Evolutionary conservation across 2,797 vertebrate species (phyloP), one percentile per base, ranked within the genome.

Genomic region (Cyclopterus lumpus): DNA sequence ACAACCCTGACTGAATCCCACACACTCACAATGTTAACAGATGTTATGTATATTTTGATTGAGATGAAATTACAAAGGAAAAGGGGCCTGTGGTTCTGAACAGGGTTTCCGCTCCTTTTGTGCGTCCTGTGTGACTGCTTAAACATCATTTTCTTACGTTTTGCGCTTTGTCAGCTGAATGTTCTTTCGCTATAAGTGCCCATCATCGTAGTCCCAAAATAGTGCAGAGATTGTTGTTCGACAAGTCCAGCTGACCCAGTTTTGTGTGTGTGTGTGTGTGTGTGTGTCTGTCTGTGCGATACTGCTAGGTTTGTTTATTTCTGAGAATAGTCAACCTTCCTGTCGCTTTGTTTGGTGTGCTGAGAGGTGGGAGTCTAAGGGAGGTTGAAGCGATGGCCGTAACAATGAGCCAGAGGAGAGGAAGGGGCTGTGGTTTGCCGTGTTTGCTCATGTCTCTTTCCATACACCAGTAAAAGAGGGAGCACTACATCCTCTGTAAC

Each of bases 251-350:
- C 77, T 91, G 93, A 92, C 91, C 88, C 53, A 91, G 71, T 93
- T 91, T 85, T 28, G 58, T 18, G 60, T 73, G 71, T 64, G 48
- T 26, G 38, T 64, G 30, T 54, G 67, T 77, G 28, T 62, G 46
- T 36, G 64, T 38, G 57, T 67, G 28, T 54, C 66, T 80, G 28
- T 68, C 40, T 36, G 61, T 32, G 49, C 51, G 24, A 85, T 65
- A 53, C 68, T 84, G 62, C 82, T 71, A 79, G 76, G 76, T 90
- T 89, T 93, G 90, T 92, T 91, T 91, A 91, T 89, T 84, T 90
- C 87, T 81, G 63, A 74, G 65, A 73, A 83, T 51, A 53, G 71
- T 84, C 83, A 74, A 89, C 90, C 91, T 92, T 90, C 89, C 79
- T 78, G 86, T 79, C 81, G 86, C 84, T 91, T 87, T 88, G 84